phyloP scores from a whole-genome alignment of 1,140 invertebrate species.

The Choristoneura fumiferana region DNA sequence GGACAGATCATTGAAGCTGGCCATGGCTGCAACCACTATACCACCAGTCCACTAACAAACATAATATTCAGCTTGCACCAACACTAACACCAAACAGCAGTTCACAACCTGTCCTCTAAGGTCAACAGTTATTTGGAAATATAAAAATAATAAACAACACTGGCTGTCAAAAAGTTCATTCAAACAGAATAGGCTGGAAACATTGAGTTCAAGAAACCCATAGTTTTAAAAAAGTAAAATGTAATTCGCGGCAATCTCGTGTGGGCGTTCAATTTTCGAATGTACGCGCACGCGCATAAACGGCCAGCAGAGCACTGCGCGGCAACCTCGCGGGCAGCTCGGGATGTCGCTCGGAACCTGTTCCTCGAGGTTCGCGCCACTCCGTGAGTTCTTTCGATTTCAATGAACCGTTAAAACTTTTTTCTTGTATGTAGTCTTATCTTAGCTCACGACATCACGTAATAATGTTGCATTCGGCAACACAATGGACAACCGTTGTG shows the following conservation, averaged over 20 bases:
- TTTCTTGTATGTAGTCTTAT: slow-evolving; percentile 54
- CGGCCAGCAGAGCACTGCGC: slow-evolving; percentile 64
- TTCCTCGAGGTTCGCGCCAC: slow-evolving; percentile 54
- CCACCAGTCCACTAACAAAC: slow-evolving; percentile 50
- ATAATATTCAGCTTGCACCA: slow-evolving; percentile 49
- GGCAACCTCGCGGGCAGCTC: slow-evolving; percentile 42
- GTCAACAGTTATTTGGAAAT: slow-evolving; percentile 11
- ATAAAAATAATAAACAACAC: background rate
- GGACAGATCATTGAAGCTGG: slow-evolving; percentile 77
- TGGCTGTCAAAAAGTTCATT: background rate
- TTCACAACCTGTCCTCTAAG: slow-evolving; percentile 17
- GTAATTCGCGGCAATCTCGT: slow-evolving; percentile 35
- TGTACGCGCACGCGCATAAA: slow-evolving; percentile 52
- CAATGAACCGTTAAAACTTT: slow-evolving; percentile 75
- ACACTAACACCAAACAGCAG: slow-evolving; percentile 42
- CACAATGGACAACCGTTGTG: slow-evolving; percentile 16
- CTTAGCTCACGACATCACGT: slow-evolving; percentile 48
- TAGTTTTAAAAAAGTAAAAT: slow-evolving; percentile 7
- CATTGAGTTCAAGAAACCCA: background rate
- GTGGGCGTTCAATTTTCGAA: slow-evolving; percentile 33
- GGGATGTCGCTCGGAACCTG: slow-evolving; percentile 65
- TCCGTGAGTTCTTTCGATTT: slow-evolving; percentile 64
- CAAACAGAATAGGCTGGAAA: background rate
- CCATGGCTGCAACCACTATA: slow-evolving; percentile 59
- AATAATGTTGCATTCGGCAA: slow-evolving; percentile 38